Percentiles rank a stretch among this genome's conserved stretches.
Conservation (phyloP, 2,888 invertebrate species). For the Subacronicta megacephala region DNA sequence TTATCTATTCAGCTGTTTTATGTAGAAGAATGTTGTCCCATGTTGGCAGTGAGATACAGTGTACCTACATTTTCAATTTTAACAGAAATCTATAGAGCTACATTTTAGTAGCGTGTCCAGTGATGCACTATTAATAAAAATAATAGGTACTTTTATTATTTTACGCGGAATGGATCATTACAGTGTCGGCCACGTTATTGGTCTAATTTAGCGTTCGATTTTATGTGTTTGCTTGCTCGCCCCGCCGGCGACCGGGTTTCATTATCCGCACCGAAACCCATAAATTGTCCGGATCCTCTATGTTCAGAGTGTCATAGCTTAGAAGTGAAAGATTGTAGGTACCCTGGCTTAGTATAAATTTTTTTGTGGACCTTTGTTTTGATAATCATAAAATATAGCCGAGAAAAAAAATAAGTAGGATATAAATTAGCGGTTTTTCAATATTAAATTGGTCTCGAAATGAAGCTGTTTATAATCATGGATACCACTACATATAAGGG, state of each 20-base stretch:
- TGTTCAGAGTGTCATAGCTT: slow-evolving; percentile 46
- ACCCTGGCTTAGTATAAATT: too few species aligned
- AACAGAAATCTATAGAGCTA: slow-evolving; percentile 16
- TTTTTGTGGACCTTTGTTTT: background rate
- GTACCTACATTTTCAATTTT: too few species aligned
- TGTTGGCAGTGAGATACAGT: too few species aligned
- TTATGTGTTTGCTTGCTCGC: slow-evolving; percentile 77
- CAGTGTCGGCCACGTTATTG: slow-evolving; percentile 74
- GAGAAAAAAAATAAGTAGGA: too few species aligned
- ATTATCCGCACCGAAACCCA: slow-evolving; percentile 74
- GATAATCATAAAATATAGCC: background rate
- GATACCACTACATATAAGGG: too few species aligned
- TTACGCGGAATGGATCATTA: slow-evolving; percentile 65
- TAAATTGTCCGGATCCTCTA: slow-evolving; percentile 67
- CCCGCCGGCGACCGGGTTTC: slow-evolving; percentile 73
- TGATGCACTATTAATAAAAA: slow-evolving; percentile 54
- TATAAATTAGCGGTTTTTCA: too few species aligned
- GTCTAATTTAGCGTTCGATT: slow-evolving; percentile 75
- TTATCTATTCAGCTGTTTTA: too few species aligned
- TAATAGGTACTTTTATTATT: slow-evolving; percentile 60
- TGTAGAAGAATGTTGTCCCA: too few species aligned
- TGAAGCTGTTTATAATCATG: too few species aligned
- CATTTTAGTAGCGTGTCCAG: slow-evolving; percentile 59
- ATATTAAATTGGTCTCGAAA: too few species aligned
- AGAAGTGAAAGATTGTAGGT: slow-evolving; percentile 27